phyloP scores from a whole-genome alignment of 2,113 vertebrate species.

The Platichthys stellatus region DNA sequence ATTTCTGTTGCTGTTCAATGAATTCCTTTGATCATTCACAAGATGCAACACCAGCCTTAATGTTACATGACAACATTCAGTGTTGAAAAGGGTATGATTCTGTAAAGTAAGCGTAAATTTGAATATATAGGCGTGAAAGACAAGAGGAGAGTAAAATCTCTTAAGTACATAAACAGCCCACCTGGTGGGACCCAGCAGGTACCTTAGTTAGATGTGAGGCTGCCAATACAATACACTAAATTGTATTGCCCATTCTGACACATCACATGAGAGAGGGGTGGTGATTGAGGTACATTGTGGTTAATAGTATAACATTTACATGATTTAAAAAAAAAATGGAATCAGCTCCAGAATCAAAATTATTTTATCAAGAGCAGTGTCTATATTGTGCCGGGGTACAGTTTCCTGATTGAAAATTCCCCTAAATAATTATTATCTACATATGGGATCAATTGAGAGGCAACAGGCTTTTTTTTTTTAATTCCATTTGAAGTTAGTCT shows the following conservation, averaged over 20 bases:
- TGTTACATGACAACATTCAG: too few species aligned
- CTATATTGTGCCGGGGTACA: background rate
- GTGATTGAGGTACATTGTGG: too few species aligned
- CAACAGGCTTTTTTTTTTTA: background rate
- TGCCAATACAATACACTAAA: background rate
- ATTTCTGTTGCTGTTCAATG: background rate
- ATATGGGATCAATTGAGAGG: background rate
- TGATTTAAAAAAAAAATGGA: background rate
- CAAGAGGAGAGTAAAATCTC: too few species aligned
- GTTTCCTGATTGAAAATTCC: background rate
- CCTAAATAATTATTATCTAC: background rate
- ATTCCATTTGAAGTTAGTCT: background rate
- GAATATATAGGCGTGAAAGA: background rate
- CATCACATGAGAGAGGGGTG: too few species aligned
- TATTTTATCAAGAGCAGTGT: background rate
- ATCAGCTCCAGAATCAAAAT: background rate
- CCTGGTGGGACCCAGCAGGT: conserved; percentile 6
- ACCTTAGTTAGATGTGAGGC: background rate
- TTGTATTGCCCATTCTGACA: too few species aligned
- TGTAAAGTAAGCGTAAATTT: conserved; percentile 1
- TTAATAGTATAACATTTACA: too few species aligned
- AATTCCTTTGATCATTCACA: too few species aligned
- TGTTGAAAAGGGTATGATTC: background rate
- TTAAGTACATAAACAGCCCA: conserved; percentile 28
- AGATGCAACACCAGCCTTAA: too few species aligned